These are phyloP conservation scores for Motacilla tschutschensis DNA, from an alignment of 2,113 vertebrate species.

Conservation along the genomic window DNA sequence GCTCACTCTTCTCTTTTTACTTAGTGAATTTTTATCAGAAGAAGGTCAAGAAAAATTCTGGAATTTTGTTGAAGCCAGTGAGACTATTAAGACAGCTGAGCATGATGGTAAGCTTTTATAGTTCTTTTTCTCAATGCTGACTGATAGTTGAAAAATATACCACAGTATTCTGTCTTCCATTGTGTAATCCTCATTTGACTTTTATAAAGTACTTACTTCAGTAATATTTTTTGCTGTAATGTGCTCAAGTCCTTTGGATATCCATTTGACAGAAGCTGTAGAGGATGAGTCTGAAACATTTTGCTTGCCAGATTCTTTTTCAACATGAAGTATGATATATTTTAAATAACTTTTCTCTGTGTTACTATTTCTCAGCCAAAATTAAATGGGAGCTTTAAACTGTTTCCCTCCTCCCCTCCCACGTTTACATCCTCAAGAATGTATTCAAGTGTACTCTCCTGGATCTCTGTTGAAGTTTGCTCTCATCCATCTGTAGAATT, in stretches of 20 bases:
- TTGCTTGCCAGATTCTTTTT: background rate
- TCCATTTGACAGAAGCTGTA: background rate
- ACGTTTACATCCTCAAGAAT: background rate
- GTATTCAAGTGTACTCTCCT: background rate
- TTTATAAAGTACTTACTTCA: background rate
- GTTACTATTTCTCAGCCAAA: background rate
- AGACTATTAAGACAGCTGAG: slow-evolving; percentile 79
- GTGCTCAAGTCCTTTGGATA: background rate
- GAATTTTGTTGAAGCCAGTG: slow-evolving; percentile 91
- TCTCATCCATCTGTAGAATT: background rate
- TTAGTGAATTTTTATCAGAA: slow-evolving; percentile 95
- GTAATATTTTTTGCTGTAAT: background rate
- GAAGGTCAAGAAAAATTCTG: slow-evolving; percentile 94
- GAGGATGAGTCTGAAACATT: background rate
- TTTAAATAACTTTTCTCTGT: background rate
- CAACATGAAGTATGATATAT: background rate
- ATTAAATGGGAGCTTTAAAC: background rate
- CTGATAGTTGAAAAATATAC: background rate
- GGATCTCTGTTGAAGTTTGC: background rate
- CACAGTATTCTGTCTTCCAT: background rate
- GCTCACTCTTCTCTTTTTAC: background rate
- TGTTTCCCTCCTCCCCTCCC: background rate
- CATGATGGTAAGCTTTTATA: slow-evolving; percentile 78
- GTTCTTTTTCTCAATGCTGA: background rate
- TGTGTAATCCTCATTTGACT: background rate